Percentiles rank a stretch among this genome's conserved stretches.
These are phyloP conservation scores for Thaleichthys pacificus DNA, from an alignment of 2,797 vertebrate genomes.

Conservation along the genomic window DNA sequence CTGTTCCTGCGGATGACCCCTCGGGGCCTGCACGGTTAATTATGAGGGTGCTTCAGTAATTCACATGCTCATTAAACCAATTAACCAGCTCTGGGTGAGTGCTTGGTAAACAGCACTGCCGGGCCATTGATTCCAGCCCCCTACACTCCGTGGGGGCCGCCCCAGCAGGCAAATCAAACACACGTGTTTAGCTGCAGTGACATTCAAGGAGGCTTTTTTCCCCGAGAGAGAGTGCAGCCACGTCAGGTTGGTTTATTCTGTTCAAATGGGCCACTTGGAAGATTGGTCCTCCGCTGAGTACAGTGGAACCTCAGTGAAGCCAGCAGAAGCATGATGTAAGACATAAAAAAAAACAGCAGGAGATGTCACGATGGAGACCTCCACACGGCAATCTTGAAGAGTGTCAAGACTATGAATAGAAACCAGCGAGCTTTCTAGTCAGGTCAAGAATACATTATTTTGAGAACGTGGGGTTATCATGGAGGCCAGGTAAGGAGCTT, in stretches of 20 bases:
- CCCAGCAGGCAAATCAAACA: constrained; percentile 27
- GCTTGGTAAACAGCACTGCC: constrained; percentile 40
- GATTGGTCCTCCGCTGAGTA: not conserved
- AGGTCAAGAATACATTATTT: too few relatives aligned
- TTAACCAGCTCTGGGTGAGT: constrained; percentile 49
- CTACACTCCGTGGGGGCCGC: constrained; percentile 30
- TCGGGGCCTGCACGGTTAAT: constrained; percentile 60
- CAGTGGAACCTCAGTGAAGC: not conserved
- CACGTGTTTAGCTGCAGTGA: constrained; percentile 22
- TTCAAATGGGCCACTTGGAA: constrained; percentile 1
- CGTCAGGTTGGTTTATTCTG: constrained; percentile 12
- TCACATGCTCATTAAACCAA: constrained; percentile 65
- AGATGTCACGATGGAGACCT: too few relatives aligned
- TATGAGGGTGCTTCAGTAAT: constrained; percentile 56
- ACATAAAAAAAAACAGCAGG: not conserved
- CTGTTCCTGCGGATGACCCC: constrained; percentile 47
- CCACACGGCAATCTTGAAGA: too few relatives aligned
- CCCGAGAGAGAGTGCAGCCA: not conserved
- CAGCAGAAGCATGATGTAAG: not conserved
- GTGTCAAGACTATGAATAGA: too few relatives aligned
- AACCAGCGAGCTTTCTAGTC: too few relatives aligned
- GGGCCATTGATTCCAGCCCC: constrained; percentile 42
- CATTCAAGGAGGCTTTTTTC: constrained; percentile 8
- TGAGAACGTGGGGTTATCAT: too few relatives aligned
- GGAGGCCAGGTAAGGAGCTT: too few relatives aligned